Percentiles rank a stretch among this genome's conserved stretches.
These are phyloP conservation scores for Agrotis segetum DNA, from an alignment of 2,888 invertebrate species.

Conservation along the genomic window DNA sequence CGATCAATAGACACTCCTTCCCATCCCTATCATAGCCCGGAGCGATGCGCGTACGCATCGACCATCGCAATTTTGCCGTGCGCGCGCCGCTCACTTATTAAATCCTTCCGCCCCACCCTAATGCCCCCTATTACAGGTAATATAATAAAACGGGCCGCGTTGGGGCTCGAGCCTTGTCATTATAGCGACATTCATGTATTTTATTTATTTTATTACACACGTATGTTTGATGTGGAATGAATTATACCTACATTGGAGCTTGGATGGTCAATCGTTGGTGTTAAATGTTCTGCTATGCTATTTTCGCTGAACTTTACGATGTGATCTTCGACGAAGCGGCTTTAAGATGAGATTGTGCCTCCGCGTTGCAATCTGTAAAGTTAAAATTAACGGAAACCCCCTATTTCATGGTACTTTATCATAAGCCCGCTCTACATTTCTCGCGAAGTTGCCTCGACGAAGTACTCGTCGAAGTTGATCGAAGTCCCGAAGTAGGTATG, in stretches of 20 bases:
- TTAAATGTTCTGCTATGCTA: neutral
- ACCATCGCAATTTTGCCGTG: conserved; percentile 80
- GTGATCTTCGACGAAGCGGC: too few species aligned
- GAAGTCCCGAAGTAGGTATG: too few species aligned
- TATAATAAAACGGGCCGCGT: conserved; percentile 83
- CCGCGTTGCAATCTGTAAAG: too few species aligned
- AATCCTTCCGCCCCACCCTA: conserved; percentile 89
- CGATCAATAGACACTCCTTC: conserved; percentile 19
- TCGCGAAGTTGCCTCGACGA: too few species aligned
- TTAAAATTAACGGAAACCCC: too few species aligned
- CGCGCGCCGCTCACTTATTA: conserved; percentile 87
- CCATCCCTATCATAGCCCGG: conserved; percentile 75
- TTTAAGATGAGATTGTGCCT: too few species aligned
- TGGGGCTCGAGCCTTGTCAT: conserved; percentile 68
- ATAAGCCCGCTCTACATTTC: too few species aligned
- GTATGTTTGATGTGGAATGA: conserved; percentile 58
- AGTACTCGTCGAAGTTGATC: too few species aligned
- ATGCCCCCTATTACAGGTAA: conserved; percentile 87
- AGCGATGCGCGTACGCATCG: conserved; percentile 81
- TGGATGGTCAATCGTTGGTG: neutral
- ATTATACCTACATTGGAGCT: conserved; percentile 40
- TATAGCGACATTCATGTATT: conserved; percentile 77
- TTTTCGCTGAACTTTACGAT: too few species aligned
- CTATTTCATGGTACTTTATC: too few species aligned
- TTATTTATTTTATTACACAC: conserved; percentile 64